A percentile compares a stretch with the other conserved stretches of the same genome.
phyloP scores from a whole-genome alignment of 2,113 vertebrate genomes.

The Ascaphus truei region DNA sequence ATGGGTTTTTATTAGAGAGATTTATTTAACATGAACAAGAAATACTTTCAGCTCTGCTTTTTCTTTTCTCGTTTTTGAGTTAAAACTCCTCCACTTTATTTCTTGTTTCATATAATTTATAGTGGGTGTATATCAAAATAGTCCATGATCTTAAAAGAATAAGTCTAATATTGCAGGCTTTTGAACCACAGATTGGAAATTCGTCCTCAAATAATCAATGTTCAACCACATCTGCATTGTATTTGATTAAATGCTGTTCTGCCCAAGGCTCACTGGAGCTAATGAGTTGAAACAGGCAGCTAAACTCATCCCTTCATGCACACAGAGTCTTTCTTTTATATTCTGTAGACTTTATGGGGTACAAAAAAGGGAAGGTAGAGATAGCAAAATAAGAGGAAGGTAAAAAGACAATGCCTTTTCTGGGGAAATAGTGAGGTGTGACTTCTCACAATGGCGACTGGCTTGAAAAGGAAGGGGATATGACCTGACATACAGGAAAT shows the following conservation, averaged over 20 bases:
- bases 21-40: slow-evolving; percentile 45
- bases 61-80: slow-evolving; percentile 42
- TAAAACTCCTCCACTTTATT: slow-evolving; percentile 35
- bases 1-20: slow-evolving; percentile 31
- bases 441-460: too few relatives aligned
- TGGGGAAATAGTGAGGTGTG: too few relatives aligned
- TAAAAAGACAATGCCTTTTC: too few relatives aligned
- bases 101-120: slow-evolving; percentile 43
- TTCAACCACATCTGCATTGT: slow-evolving; percentile 54
- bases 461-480: too few relatives aligned
- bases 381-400: too few relatives aligned
- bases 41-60: slow-evolving; percentile 15
- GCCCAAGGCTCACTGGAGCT: too few relatives aligned
- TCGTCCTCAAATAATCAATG: slow-evolving; percentile 64
- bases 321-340: too few relatives aligned
- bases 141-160: slow-evolving; percentile 53
- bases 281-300: too few relatives aligned
- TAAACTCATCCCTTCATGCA: too few relatives aligned
- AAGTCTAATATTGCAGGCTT: slow-evolving; percentile 50
- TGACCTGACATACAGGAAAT: too few relatives aligned
- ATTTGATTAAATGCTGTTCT: slow-evolving; percentile 61
- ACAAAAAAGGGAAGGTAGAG: too few relatives aligned
- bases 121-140: slow-evolving; percentile 41
- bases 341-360: too few relatives aligned
- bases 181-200: slow-evolving; percentile 48